A percentile compares a stretch with the other conserved stretches of the same genome.
Evolutionary conservation across 2,113 vertebrate genomes (phyloP).

Genomic region (Crypturellus undulatus): DNA sequence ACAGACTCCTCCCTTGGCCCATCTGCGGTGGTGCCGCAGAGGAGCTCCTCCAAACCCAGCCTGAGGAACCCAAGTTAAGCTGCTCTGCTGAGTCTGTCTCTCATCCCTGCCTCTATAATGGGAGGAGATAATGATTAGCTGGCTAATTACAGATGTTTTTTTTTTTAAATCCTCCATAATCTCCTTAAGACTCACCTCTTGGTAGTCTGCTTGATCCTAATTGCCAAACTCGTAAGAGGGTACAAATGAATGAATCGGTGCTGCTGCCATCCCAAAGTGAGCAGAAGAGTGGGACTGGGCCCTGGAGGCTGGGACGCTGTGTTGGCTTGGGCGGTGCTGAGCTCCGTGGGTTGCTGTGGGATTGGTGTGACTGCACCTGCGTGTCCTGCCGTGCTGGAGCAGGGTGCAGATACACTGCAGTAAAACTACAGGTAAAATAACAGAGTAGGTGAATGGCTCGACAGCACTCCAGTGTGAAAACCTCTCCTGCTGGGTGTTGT

Average conservation of each 20-base stretch:
- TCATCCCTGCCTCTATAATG: not conserved
- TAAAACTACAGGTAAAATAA: not conserved
- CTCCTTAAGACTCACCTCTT: not conserved
- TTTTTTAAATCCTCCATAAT: not conserved
- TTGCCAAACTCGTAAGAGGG: not conserved
- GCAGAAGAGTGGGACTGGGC: not conserved
- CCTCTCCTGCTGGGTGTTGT: not conserved
- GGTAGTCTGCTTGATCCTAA: not conserved
- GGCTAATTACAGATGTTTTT: not conserved
- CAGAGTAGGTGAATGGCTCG: not conserved
- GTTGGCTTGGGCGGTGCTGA: not conserved
- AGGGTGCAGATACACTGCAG: not conserved
- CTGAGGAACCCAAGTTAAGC: not conserved
- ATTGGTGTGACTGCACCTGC: not conserved
- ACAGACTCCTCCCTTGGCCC: not conserved
- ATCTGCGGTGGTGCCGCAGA: not conserved
- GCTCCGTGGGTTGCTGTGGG: fast-evolving
- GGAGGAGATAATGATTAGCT: not conserved
- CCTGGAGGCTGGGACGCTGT: not conserved
- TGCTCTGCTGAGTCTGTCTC: not conserved
- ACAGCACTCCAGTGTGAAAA: not conserved
- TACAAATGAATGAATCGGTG: not conserved
- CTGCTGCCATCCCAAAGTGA: not conserved
- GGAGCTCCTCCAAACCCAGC: not conserved
- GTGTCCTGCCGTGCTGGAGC: not conserved